These are phyloP conservation scores for Caenorhabditis afra DNA, from an alignment of 2,888 invertebrate species.

Conservation along the genomic window DNA sequence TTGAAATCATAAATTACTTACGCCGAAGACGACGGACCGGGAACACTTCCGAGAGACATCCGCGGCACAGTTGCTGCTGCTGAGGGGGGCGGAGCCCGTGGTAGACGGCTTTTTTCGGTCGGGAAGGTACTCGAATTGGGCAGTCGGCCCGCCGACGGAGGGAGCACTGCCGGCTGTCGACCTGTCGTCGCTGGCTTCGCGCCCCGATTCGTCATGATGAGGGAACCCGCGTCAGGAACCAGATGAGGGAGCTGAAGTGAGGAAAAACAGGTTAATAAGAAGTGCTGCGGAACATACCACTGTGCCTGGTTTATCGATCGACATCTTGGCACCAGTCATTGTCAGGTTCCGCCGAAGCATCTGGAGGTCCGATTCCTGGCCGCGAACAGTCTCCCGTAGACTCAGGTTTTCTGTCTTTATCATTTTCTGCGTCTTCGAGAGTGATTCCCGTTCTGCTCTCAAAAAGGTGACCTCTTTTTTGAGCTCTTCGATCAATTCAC, in stretches of 20 bases:
- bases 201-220: constrained; percentile 65
- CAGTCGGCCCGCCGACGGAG: constrained; percentile 30
- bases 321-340: constrained; percentile 39
- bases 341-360: constrained; percentile 59
- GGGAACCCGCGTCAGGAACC: constrained; percentile 30
- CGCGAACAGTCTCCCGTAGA: constrained; percentile 62
- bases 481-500: constrained; percentile 62
- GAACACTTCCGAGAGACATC: constrained; percentile 32
- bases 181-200: constrained; percentile 35
- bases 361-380: constrained; percentile 64
- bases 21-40: constrained; percentile 4
- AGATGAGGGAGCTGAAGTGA: constrained; percentile 60
- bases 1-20: constrained; percentile 10
- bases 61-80: constrained; percentile 25
- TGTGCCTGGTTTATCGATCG: constrained; percentile 40
- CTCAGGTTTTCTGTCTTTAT: constrained; percentile 60
- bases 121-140: constrained; percentile 63
- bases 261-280: too few species aligned
- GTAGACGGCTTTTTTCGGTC: constrained; percentile 61
- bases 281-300: neutral
- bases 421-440: constrained; percentile 56
- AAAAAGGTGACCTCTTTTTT: constrained; percentile 64
- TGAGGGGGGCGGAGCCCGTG: constrained; percentile 49
- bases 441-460: constrained; percentile 59
- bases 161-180: constrained; percentile 25